Conservation (phyloP, 2,888 invertebrate genomes). For the Papilio gigon region DNA sequence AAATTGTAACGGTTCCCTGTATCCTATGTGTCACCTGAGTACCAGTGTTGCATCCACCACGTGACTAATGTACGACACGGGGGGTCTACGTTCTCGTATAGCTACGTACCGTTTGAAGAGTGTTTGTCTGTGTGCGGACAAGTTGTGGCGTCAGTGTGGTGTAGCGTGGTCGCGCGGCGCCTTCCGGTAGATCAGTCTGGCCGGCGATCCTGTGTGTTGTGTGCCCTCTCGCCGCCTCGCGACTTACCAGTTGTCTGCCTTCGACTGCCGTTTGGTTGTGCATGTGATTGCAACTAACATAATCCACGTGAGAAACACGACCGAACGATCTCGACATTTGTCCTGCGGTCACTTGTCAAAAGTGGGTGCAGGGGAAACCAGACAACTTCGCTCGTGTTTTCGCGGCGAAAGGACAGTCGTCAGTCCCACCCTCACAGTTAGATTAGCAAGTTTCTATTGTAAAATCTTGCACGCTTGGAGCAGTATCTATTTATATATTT, state of each 20-base stretch:
- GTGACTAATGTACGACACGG: constrained; percentile 12
- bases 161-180: constrained; percentile 60
- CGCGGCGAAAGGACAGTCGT: constrained; percentile 57
- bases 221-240: constrained; percentile 67
- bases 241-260: constrained; percentile 60
- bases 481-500: constrained; percentile 49
- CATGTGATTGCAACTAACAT: constrained; percentile 53
- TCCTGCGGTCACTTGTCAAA: constrained; percentile 7
- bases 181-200: constrained; percentile 74
- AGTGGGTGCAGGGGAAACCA: constrained; percentile 61
- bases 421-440: constrained; percentile 53
- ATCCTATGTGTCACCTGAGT: background rate
- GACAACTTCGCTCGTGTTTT: constrained; percentile 49
- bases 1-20: constrained; percentile 20
- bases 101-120: constrained; percentile 41
- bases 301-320: constrained; percentile 45
- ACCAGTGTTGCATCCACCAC: too few relatives aligned
- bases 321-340: background rate
- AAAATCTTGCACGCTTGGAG: constrained; percentile 41
- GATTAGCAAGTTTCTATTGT: constrained; percentile 44
- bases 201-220: constrained; percentile 79
- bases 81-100: constrained; percentile 22
- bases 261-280: constrained; percentile 69
- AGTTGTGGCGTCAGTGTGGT: constrained; percentile 64
- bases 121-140: constrained; percentile 47